Percentiles rank a stretch among this genome's conserved stretches.
Conservation (phyloP, 1,140 invertebrate species). For the Zaprionus vittiger region DNA sequence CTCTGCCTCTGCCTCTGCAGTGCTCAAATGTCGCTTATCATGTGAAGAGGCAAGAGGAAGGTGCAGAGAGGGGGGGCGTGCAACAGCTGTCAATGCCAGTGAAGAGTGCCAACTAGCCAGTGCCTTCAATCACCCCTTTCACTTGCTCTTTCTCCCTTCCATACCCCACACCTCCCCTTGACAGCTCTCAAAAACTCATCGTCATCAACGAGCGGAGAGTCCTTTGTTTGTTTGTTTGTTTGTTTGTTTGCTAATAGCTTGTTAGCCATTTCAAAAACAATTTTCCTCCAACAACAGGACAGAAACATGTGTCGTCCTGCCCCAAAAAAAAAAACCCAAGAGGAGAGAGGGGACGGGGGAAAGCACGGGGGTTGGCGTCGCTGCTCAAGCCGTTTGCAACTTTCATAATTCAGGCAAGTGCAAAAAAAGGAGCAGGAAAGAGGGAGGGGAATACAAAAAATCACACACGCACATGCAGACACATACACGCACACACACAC, state of each 20-base stretch:
- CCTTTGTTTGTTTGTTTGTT: slow-evolving; percentile 77
- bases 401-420: slow-evolving; percentile 59
- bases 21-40: slow-evolving; percentile 60
- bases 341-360: not conserved
- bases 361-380: too few species aligned
- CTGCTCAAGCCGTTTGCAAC: slow-evolving; percentile 21
- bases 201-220: slow-evolving; percentile 51
- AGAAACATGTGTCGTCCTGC: slow-evolving; percentile 59
- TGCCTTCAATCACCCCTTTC: not conserved
- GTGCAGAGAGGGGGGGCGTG: slow-evolving; percentile 1
- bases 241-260: slow-evolving; percentile 81
- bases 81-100: slow-evolving; percentile 42
- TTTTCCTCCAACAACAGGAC: slow-evolving; percentile 65
- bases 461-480: slow-evolving; percentile 1
- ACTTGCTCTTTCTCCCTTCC: not conserved
- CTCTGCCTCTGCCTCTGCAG: slow-evolving; percentile 16
- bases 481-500: slow-evolving; percentile 7
- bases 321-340: slow-evolving; percentile 7
- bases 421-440: slow-evolving; percentile 30
- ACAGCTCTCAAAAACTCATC: slow-evolving; percentile 29
- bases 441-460: slow-evolving; percentile 28
- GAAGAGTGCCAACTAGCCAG: not conserved
- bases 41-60: not conserved
- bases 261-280: slow-evolving; percentile 81
- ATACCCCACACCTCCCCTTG: too few species aligned